Evolutionary conservation across 2,797 vertebrate species (phyloP), one percentile per base, ranked within the genome.

Genomic region (Microhierax caerulescens): DNA sequence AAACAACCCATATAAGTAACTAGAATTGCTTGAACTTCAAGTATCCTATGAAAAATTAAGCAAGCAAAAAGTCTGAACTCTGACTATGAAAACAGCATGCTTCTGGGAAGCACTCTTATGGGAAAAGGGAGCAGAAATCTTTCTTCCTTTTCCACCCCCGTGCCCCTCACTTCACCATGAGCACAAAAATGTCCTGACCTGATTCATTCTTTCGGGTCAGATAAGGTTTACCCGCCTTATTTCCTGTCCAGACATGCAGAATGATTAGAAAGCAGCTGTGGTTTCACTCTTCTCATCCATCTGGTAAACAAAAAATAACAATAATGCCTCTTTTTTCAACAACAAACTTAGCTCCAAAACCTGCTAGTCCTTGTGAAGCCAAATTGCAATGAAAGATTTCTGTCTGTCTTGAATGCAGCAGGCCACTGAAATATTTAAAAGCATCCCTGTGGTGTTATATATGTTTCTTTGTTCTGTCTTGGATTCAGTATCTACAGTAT

Each of bases 231-330:
- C 85, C 34, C 21, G 13, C 43, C 79, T 93, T 91, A 68, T 90
- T 97, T 98, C 97, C 97, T 97, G 93, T 85, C 85, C 69, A 90
- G 95, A 94, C 91, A 74, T 82, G 88, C 89, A 93, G 77, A 95
- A 64, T 17, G 79, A 93, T 97, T 96, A 97, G 89, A 95, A 86
- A 90, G 53, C 70, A 91, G 76, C 88, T 97, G 94, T 68, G 86
- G 48, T 87, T 97, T 93, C 77, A 74, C 11, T 63, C 77, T 78
- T 78, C 56, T 85, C n/a, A 60, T 95, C 64, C 53, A 67, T 90
- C 76, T 90, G 73, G 60, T 80, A 86, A 88, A 82, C 51, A 88
- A 93, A 92, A 94, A 65, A 47, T 23, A 93, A 57, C 8, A 65
- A 61, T 39, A 67, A 37, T 53, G 14, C 7, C 41, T 57, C 32